Evolutionary conservation across 2,113 vertebrate genomes (phyloP).

Genomic region (Copsychus sechellarum): DNA sequence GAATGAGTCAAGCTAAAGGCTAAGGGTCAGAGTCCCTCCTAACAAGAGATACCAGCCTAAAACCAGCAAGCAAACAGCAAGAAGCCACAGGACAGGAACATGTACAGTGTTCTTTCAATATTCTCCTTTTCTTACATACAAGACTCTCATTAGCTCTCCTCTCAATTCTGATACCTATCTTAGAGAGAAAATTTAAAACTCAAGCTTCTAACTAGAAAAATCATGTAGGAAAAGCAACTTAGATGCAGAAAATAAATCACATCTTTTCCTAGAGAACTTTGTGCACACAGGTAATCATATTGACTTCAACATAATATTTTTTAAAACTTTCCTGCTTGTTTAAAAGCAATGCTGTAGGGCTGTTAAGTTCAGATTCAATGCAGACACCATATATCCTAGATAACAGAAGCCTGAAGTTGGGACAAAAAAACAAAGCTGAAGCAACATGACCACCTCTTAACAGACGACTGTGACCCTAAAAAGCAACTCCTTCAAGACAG

Average conservation of each 20-base stretch:
- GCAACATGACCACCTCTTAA: neutral
- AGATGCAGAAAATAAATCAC: neutral
- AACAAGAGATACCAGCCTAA: neutral
- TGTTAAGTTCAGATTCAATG: neutral
- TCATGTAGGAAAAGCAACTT: neutral
- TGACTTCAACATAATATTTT: neutral
- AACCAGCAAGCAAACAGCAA: neutral
- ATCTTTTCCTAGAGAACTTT: neutral
- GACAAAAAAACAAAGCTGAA: neutral
- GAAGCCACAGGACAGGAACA: neutral
- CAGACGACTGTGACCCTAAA: neutral
- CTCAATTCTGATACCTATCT: neutral
- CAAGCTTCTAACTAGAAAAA: neutral
- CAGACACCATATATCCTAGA: neutral
- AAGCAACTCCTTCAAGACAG: neutral
- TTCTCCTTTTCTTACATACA: neutral
- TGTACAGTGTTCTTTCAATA: too few species aligned
- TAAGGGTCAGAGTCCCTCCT: neutral
- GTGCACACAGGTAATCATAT: rapidly evolving
- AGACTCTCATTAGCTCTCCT: neutral
- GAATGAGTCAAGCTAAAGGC: neutral
- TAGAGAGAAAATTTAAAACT: neutral
- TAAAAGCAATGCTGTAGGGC: neutral
- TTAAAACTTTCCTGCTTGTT: neutral
- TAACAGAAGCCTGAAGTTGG: neutral